Evolutionary conservation across 2,797 vertebrate genomes (phyloP).

Genomic region (Darevskia nairensis): DNA sequence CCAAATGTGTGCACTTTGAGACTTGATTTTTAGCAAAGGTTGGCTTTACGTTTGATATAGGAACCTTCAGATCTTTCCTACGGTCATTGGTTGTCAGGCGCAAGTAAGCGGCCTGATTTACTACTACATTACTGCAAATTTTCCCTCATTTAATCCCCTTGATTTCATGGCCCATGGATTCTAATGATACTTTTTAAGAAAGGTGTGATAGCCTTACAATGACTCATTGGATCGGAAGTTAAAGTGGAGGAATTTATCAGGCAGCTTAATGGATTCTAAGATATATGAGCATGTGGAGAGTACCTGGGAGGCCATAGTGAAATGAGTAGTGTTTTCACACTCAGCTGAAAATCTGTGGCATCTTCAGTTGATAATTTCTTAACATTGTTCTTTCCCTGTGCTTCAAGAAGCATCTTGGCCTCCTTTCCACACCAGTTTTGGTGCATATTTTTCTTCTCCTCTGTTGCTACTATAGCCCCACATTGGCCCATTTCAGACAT

Average conservation of each 20-base stretch:
- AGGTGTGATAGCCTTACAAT: conserved; percentile 22
- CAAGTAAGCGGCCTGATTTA: conserved; percentile 16
- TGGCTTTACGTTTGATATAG: conserved; percentile 1
- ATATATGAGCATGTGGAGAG: conserved; percentile 1
- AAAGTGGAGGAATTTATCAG: conserved; percentile 27
- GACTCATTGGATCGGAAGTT: conserved; percentile 29
- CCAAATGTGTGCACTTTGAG: not conserved
- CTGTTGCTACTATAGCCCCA: not conserved
- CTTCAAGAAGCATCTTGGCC: not conserved
- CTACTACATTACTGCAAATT: conserved; percentile 18
- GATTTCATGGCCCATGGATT: conserved; percentile 25
- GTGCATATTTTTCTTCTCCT: not conserved
- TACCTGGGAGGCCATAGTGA: not conserved
- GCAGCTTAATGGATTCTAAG: conserved; percentile 11
- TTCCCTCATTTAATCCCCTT: conserved; percentile 18
- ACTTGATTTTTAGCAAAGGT: not conserved
- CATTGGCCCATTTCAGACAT: too few species aligned
- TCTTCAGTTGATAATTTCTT: conserved; percentile 24
- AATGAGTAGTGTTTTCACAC: conserved; percentile 9
- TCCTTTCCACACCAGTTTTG: not conserved
- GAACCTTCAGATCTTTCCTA: conserved; percentile 30
- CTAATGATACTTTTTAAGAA: conserved; percentile 36
- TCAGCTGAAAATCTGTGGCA: not conserved
- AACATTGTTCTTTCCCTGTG: not conserved
- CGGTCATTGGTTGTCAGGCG: conserved; percentile 1